These are phyloP conservation scores for Nomada fabriciana DNA, from an alignment of 2,888 invertebrate species.

Conservation along the genomic window DNA sequence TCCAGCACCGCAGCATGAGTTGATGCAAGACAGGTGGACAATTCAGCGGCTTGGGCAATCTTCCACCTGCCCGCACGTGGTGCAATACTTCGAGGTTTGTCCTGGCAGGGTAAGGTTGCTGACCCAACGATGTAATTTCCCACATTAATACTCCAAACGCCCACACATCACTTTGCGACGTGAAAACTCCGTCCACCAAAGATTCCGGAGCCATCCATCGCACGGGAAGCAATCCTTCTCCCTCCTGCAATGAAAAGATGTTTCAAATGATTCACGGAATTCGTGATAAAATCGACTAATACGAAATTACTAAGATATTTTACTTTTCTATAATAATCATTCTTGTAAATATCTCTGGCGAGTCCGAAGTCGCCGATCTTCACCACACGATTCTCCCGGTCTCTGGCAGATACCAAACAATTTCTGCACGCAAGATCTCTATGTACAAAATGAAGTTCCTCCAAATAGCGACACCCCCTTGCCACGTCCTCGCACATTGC, in stretches of 20 bases:
- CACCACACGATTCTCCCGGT: slow-evolving; percentile 91
- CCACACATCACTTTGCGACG: slow-evolving; percentile 99
- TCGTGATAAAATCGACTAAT: not conserved
- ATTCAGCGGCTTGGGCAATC: slow-evolving; percentile 92
- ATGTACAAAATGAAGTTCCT: slow-evolving; percentile 98
- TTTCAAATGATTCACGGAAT: not conserved
- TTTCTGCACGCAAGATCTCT: slow-evolving; percentile 98
- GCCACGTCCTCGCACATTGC: slow-evolving; percentile 98
- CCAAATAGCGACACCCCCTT: slow-evolving; percentile 96
- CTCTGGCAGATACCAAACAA: slow-evolving; percentile 93
- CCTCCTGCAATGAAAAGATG: slow-evolving; percentile 72
- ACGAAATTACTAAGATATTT: not conserved
- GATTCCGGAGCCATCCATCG: slow-evolving; percentile 99
- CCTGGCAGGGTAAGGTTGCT: slow-evolving; percentile 97
- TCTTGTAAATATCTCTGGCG: slow-evolving; percentile 98
- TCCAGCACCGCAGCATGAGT: slow-evolving; percentile 96
- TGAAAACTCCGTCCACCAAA: slow-evolving; percentile 97
- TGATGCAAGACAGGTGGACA: slow-evolving; percentile 94
- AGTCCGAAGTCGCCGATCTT: slow-evolving; percentile 99
- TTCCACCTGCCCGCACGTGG: slow-evolving; percentile 94
- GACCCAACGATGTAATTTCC: slow-evolving; percentile 98
- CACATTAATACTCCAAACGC: slow-evolving; percentile 96
- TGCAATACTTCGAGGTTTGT: slow-evolving; percentile 96
- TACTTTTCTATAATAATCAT: slow-evolving; percentile 98
- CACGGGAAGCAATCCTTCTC: slow-evolving; percentile 94